These are phyloP conservation scores for Bagarius yarrelli DNA, from an alignment of 2,113 vertebrate genomes.

Conservation along the genomic window DNA sequence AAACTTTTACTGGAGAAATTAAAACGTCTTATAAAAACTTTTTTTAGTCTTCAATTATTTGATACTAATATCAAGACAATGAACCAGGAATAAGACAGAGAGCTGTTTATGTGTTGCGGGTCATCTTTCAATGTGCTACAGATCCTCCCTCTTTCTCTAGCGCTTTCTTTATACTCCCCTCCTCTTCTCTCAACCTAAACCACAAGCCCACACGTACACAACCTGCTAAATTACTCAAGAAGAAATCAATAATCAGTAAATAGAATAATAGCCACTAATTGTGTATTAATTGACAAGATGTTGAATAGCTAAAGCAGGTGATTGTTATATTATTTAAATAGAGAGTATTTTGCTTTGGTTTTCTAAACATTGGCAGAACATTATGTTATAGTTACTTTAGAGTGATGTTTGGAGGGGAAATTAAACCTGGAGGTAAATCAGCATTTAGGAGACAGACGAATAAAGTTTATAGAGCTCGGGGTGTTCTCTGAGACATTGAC, in stretches of 20 bases:
- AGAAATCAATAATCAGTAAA: slow-evolving; percentile 4
- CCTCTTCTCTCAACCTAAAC: slow-evolving; percentile 12
- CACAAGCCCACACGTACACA: background rate
- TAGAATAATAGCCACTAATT: background rate
- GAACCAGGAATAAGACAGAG: slow-evolving; percentile 3
- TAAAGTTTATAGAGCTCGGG: no score
- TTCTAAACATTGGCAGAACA: no score
- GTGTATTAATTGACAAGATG: background rate
- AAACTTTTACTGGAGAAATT: background rate
- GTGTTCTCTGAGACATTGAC: no score
- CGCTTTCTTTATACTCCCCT: slow-evolving; percentile 26
- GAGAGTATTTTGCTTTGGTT: no score
- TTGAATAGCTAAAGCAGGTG: background rate
- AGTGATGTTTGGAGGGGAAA: no score
- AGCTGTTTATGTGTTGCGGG: slow-evolving; percentile 3
- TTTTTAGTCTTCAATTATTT: background rate
- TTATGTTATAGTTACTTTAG: no score
- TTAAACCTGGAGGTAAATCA: no score
- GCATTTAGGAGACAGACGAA: no score
- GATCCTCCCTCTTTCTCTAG: slow-evolving; percentile 24
- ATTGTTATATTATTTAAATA: background rate
- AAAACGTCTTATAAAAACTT: background rate
- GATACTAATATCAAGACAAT: background rate
- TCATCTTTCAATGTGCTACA: background rate
- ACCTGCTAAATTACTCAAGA: background rate